phyloP scores from a whole-genome alignment of 2,888 invertebrate species.

The Vanessa cardui region DNA sequence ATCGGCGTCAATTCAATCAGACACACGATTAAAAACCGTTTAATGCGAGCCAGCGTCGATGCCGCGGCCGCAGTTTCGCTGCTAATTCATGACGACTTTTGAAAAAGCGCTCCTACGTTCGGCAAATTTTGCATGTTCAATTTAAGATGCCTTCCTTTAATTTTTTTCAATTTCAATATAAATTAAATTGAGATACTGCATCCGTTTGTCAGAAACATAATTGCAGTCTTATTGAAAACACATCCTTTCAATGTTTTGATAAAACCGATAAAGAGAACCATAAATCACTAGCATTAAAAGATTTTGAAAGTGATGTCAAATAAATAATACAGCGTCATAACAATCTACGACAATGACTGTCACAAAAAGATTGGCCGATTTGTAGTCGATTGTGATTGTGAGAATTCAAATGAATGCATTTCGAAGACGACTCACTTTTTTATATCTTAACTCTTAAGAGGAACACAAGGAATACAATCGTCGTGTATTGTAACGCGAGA shows the following conservation, averaged over 20 bases:
- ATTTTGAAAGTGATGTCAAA: slow-evolving; percentile 60
- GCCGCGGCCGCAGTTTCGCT: slow-evolving; percentile 5
- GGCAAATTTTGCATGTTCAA: slow-evolving; percentile 20
- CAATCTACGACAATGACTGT: slow-evolving; percentile 50
- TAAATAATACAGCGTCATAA: slow-evolving; percentile 64
- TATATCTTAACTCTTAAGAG: slow-evolving; percentile 56
- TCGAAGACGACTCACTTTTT: slow-evolving; percentile 60
- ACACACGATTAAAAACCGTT: slow-evolving; percentile 71
- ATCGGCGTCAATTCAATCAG: slow-evolving; percentile 71
- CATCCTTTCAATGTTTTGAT: slow-evolving; percentile 34
- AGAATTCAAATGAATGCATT: slow-evolving; percentile 56
- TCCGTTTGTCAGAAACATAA: slow-evolving; percentile 14
- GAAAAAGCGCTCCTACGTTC: not conserved
- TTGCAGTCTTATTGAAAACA: slow-evolving; percentile 28
- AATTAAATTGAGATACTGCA: not conserved
- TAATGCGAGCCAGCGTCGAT: slow-evolving; percentile 33
- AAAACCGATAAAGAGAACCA: slow-evolving; percentile 47
- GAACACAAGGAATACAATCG: slow-evolving; percentile 56
- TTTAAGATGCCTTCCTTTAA: slow-evolving; percentile 7
- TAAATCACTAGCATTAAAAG: slow-evolving; percentile 66
- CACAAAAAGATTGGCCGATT: slow-evolving; percentile 70
- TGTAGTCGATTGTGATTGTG: slow-evolving; percentile 70
- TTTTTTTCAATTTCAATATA: slow-evolving; percentile 10
- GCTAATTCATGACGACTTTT: slow-evolving; percentile 9
- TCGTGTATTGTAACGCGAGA: slow-evolving; percentile 61